Percentiles rank a stretch among this genome's conserved stretches.
phyloP scores from a whole-genome alignment of 1,140 invertebrate genomes.

The Zeugodacus cucurbitae region DNA sequence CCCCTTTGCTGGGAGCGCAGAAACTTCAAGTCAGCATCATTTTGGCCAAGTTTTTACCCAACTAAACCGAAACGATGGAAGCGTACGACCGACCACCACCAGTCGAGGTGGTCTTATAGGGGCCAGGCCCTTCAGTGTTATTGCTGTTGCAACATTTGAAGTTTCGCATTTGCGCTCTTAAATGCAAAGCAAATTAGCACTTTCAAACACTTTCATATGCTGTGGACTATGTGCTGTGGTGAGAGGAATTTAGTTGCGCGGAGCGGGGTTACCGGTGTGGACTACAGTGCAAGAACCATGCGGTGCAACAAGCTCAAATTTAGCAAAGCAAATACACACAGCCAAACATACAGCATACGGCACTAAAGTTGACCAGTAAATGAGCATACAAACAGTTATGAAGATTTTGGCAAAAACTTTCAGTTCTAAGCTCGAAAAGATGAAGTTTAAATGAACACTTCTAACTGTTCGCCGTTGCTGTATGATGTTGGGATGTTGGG shows the following conservation, averaged over 20 bases:
- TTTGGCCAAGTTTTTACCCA: background rate
- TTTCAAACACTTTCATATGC: conserved; percentile 10
- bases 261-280: background rate
- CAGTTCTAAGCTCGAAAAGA: background rate
- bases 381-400: background rate
- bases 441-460: background rate
- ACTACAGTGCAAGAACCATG: background rate
- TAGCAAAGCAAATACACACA: background rate
- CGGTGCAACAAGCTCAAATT: background rate
- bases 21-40: background rate
- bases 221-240: background rate
- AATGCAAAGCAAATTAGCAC: background rate
- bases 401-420: background rate
- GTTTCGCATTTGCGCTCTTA: background rate
- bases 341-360: background rate
- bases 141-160: background rate
- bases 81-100: background rate
- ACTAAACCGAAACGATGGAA: background rate
- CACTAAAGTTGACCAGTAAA: background rate
- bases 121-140: background rate
- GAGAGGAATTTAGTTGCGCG: background rate
- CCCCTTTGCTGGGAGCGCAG: background rate
- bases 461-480: too few species aligned
- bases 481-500: too few species aligned
- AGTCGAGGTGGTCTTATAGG: background rate